phyloP scores from a whole-genome alignment of 1,140 invertebrate genomes.

The Drosophila ohnishii region DNA sequence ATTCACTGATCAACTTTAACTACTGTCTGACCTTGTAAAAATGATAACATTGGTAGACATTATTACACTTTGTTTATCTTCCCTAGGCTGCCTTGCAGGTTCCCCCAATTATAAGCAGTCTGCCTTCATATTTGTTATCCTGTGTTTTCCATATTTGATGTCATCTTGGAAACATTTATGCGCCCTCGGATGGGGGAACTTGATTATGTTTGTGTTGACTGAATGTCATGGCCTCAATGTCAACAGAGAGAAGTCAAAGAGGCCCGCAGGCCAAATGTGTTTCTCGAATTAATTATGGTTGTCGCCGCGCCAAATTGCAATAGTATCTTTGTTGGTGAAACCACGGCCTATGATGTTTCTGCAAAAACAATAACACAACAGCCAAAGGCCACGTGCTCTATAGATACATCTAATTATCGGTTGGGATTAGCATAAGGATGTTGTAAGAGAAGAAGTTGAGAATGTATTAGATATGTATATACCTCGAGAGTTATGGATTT shows the following conservation, averaged over 20 bases:
- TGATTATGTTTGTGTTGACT: slow-evolving; percentile 40
- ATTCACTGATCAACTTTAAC: background rate
- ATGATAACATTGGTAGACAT: background rate
- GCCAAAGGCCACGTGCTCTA: slow-evolving; percentile 8
- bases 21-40: background rate
- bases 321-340: slow-evolving; percentile 18
- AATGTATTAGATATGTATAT: background rate
- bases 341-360: slow-evolving; percentile 13
- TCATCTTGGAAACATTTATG: slow-evolving; percentile 35
- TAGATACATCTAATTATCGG: slow-evolving; percentile 16
- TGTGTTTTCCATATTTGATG: slow-evolving; percentile 40
- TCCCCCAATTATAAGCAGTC: background rate
- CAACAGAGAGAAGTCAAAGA: slow-evolving; percentile 32
- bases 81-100: background rate
- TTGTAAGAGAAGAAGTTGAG: background rate
- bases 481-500: background rate
- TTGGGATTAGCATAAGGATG: slow-evolving; percentile 15
- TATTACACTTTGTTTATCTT: background rate
- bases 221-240: slow-evolving; percentile 46
- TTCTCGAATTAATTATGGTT: slow-evolving; percentile 62
- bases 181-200: background rate
- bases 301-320: slow-evolving; percentile 51
- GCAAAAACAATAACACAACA: slow-evolving; percentile 10
- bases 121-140: slow-evolving; percentile 12
- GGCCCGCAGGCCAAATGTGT: slow-evolving; percentile 41